A percentile compares a stretch with the other conserved stretches of the same genome.
Conservation (phyloP, 2,797 vertebrate species). For the Pangasius macronema region DNA sequence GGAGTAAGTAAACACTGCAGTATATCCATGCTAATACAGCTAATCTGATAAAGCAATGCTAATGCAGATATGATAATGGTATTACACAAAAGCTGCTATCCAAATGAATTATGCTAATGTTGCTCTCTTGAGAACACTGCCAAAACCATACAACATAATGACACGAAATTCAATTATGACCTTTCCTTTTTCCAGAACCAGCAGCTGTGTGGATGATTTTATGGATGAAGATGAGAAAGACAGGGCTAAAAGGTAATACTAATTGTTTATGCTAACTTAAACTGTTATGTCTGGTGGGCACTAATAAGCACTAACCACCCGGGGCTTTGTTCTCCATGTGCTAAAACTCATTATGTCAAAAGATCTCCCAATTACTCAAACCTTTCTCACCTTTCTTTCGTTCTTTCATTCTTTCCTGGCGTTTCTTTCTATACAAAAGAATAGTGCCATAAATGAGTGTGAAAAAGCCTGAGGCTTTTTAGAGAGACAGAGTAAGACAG, state of each 20-base stretch:
- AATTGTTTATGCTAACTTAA: not conserved
- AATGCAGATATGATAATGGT: not conserved
- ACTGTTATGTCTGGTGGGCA: not conserved
- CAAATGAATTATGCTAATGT: conserved; percentile 4
- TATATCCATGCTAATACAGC: not conserved
- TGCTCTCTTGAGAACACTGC: not conserved
- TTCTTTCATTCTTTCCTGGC: not conserved
- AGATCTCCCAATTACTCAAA: conserved; percentile 26
- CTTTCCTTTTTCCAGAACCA: conserved; percentile 77
- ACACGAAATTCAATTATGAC: not conserved
- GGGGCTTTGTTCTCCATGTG: not conserved
- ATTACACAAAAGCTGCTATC: not conserved
- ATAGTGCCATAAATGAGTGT: not conserved
- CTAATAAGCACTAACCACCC: not conserved
- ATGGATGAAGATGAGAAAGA: conserved; percentile 88
- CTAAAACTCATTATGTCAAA: not conserved
- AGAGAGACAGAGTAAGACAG: not conserved
- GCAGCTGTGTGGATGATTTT: conserved; percentile 83
- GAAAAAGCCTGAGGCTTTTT: not conserved
- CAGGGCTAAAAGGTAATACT: conserved; percentile 83
- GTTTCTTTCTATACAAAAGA: conserved; percentile 5
- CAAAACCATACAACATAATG: not conserved
- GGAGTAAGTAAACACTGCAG: conserved; percentile 74
- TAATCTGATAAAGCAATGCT: not conserved
- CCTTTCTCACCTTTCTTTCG: conserved; percentile 10